Evolutionary conservation across 2,797 vertebrate species (phyloP).

Genomic region (Halcyon leucocephala): DNA sequence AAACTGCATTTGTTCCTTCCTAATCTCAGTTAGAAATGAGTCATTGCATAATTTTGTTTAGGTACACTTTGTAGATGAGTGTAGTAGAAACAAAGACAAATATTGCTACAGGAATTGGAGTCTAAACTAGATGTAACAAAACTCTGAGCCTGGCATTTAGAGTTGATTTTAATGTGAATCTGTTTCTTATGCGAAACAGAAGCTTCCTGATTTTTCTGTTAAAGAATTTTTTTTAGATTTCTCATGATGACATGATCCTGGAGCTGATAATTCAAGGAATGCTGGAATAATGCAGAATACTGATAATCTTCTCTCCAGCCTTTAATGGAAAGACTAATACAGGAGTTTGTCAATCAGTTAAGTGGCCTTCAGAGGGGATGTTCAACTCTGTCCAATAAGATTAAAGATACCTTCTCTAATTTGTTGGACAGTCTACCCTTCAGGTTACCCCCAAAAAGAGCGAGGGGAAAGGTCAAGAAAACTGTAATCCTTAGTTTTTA

Average conservation of each 20-base stretch:
- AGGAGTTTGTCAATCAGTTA: background rate
- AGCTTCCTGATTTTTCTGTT: background rate
- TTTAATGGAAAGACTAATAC: background rate
- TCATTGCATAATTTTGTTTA: background rate
- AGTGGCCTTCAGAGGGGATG: background rate
- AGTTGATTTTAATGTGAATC: background rate
- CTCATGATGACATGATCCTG: background rate
- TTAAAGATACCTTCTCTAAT: background rate
- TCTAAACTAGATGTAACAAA: background rate
- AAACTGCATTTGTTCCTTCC: background rate
- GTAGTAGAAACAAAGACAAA: background rate
- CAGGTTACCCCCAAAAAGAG: background rate
- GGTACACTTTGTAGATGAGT: background rate
- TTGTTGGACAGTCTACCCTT: background rate
- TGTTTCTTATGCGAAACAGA: background rate
- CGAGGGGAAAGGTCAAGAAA: background rate
- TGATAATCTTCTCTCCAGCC: background rate
- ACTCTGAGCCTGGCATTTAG: background rate
- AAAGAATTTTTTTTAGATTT: background rate
- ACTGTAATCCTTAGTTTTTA: background rate
- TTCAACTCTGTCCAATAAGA: background rate
- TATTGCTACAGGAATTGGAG: background rate
- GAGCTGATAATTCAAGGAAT: background rate
- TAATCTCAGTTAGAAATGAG: background rate
- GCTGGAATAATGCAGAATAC: background rate